Evolutionary conservation across 2,888 invertebrate species (phyloP).

Genomic region (Yponomeuta evonymella): DNA sequence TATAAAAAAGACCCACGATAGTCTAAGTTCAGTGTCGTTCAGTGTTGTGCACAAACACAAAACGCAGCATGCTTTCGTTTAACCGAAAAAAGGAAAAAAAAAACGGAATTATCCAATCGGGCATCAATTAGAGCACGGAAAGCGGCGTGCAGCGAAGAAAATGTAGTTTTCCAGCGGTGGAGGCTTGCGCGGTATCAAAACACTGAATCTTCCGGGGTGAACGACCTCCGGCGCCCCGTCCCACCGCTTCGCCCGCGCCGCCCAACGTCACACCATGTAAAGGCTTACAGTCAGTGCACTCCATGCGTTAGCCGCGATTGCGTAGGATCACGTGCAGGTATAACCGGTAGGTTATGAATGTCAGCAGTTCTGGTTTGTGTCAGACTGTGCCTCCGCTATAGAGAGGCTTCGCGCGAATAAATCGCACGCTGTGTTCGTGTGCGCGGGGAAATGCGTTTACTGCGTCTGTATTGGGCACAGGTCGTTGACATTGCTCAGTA

Average conservation of each 20-base stretch:
- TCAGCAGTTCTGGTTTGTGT: not conserved
- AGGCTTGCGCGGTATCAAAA: conserved; percentile 73
- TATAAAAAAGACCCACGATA: conserved; percentile 15
- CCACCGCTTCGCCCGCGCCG: conserved; percentile 33
- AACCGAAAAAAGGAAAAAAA: conserved; percentile 21
- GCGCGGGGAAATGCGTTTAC: conserved; percentile 70
- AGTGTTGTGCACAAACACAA: not conserved
- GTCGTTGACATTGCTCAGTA: conserved; percentile 64
- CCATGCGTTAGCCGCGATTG: not conserved
- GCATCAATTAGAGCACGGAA: conserved; percentile 69
- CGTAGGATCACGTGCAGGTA: not conserved
- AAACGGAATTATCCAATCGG: conserved; percentile 44
- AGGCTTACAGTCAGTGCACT: not conserved
- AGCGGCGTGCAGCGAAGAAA: conserved; percentile 71
- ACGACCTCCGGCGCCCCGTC: conserved; percentile 54
- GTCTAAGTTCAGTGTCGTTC: not conserved
- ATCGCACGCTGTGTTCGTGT: conserved; percentile 56
- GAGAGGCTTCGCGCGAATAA: conserved; percentile 49
- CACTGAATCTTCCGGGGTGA: conserved; percentile 76
- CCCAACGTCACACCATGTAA: conserved; percentile 10
- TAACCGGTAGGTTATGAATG: not conserved
- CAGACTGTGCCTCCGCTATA: conserved; percentile 6
- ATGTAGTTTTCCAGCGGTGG: conserved; percentile 67
- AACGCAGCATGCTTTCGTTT: not conserved
- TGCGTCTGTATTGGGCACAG: conserved; percentile 67